A percentile compares a stretch with the other conserved stretches of the same genome.
These are phyloP conservation scores for Neomonachus schauinslandi DNA, from an alignment of 2,113 vertebrate genomes.

Conservation along the genomic window DNA sequence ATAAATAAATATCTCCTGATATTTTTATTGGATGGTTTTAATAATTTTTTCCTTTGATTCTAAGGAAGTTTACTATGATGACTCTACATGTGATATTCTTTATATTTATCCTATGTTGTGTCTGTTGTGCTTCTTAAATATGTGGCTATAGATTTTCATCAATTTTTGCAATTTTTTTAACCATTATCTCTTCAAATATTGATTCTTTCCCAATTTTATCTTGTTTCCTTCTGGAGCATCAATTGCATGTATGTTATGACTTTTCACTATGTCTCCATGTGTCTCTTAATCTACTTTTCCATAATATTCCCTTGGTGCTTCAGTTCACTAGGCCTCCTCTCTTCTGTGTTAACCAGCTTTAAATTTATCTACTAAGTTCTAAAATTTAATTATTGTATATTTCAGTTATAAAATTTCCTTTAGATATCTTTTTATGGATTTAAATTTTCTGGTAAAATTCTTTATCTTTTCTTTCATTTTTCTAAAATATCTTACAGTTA, in stretches of 20 bases:
- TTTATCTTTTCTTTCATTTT: not conserved
- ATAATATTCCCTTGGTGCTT: not conserved
- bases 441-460: constrained; percentile 10
- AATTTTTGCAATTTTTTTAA: not conserved
- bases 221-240: not conserved
- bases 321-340: not conserved
- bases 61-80: not conserved
- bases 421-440: not conserved
- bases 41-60: not conserved
- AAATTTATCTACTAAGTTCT: not conserved
- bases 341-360: not conserved
- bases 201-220: not conserved
- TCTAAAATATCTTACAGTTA: not conserved
- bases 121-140: not conserved
- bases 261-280: not conserved
- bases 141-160: not conserved
- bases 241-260: not conserved
- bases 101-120: not conserved
- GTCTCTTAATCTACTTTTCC: not conserved
- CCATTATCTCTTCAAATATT: not conserved
- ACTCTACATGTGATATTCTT: not conserved
- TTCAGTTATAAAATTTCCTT: not conserved
- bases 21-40: not conserved
- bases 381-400: not conserved
- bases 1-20: not conserved